Evolutionary conservation across 2,888 invertebrate genomes (phyloP).

Genomic region (Anoncus sp.): DNA sequence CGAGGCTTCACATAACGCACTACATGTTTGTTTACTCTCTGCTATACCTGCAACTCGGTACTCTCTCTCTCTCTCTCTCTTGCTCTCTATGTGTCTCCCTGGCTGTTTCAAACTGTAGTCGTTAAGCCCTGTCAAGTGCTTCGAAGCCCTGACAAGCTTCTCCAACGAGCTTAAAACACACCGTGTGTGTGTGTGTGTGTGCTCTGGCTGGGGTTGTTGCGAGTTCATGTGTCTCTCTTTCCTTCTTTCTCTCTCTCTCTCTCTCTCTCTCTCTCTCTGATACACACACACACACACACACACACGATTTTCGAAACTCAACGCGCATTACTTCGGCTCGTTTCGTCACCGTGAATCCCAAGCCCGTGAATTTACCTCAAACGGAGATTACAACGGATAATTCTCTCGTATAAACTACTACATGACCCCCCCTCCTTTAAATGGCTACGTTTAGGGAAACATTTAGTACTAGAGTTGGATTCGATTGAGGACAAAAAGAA

Average conservation of each 20-base stretch:
- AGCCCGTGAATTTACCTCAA: constrained; percentile 11
- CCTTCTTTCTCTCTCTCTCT: too few species aligned
- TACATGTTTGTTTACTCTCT: constrained; percentile 60
- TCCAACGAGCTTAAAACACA: constrained; percentile 61
- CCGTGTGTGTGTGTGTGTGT: constrained; percentile 24
- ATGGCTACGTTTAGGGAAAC: too few species aligned
- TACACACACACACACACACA: too few species aligned
- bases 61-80: constrained; percentile 40
- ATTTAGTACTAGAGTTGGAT: too few species aligned
- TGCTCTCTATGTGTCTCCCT: constrained; percentile 21
- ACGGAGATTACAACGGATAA: constrained; percentile 14
- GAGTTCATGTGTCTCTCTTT: constrained; percentile 27
- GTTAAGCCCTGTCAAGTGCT: constrained; percentile 67
- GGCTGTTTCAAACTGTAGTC: constrained; percentile 62
- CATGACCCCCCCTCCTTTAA: too few species aligned
- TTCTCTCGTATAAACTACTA: background rate
- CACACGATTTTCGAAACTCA: constrained; percentile 29
- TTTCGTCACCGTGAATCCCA: constrained; percentile 19
- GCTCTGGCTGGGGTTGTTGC: constrained; percentile 24
- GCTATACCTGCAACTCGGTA: constrained; percentile 36
- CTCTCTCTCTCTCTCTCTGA: too few species aligned
- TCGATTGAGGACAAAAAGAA: too few species aligned
- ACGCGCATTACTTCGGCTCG: constrained; percentile 40
- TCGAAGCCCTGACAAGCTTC: constrained; percentile 64
- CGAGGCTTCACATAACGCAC: constrained; percentile 57